Conservation (phyloP, 2,113 vertebrate species). For the Scortum barcoo region DNA sequence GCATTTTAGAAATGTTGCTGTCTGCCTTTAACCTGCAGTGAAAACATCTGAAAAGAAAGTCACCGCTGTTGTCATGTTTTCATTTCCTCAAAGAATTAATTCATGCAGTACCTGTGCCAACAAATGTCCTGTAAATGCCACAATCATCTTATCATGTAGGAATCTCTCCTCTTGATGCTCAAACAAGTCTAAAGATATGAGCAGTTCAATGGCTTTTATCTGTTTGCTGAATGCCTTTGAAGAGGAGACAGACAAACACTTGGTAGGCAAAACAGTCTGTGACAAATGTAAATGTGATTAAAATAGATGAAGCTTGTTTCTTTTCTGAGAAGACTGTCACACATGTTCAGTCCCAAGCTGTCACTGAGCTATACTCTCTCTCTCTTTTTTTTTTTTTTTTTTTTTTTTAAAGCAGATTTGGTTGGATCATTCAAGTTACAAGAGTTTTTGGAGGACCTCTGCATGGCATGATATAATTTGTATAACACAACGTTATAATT, state of each 20-base stretch:
- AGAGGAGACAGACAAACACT: constrained; percentile 52
- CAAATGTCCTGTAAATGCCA: constrained; percentile 62
- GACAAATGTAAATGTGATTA: constrained; percentile 51
- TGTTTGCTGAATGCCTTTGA: constrained; percentile 63
- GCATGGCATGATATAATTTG: background rate
- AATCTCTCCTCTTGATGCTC: constrained; percentile 49
- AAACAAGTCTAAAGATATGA: constrained; percentile 60
- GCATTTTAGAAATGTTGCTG: constrained; percentile 19
- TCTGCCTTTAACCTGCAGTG: background rate
- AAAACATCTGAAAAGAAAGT: constrained; percentile 16
- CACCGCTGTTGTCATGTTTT: constrained; percentile 42
- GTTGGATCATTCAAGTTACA: constrained; percentile 19
- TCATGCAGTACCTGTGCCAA: constrained; percentile 19
- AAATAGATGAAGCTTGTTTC: constrained; percentile 62
- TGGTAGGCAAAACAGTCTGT: constrained; percentile 29
- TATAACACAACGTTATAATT: background rate
- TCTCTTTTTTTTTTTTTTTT: too few relatives aligned
- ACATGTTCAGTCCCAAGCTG: background rate
- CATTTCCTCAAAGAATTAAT: constrained; percentile 52
- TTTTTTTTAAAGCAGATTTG: too few relatives aligned
- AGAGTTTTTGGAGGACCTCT: constrained; percentile 7
- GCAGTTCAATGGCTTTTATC: constrained; percentile 55
- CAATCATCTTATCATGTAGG: constrained; percentile 43
- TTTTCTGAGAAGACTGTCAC: constrained; percentile 5
- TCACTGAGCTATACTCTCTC: background rate